Conservation (phyloP, 2,797 vertebrate species). For the Sandelia bainsii region DNA sequence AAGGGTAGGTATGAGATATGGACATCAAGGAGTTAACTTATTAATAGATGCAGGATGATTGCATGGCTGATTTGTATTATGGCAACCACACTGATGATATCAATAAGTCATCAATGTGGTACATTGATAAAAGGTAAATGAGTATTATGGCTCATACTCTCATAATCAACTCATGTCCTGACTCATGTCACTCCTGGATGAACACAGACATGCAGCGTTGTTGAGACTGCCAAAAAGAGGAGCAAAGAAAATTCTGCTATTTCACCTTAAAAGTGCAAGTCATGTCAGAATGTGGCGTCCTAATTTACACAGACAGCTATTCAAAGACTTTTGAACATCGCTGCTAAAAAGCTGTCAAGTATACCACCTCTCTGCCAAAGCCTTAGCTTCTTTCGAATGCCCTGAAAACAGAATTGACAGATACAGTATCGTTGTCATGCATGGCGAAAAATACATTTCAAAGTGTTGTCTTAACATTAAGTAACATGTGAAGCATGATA, state of each 20-base stretch:
- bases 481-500: background rate
- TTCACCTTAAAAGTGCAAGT: slow-evolving; percentile 28
- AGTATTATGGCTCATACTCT: slow-evolving; percentile 24
- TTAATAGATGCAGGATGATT: slow-evolving; percentile 61
- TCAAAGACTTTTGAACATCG: slow-evolving; percentile 18
- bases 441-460: background rate
- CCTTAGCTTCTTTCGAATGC: slow-evolving; percentile 6
- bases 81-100: slow-evolving; percentile 47
- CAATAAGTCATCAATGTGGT: slow-evolving; percentile 53
- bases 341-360: slow-evolving; percentile 13
- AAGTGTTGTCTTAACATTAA: background rate
- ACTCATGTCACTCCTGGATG: slow-evolving; percentile 18
- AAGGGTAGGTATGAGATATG: slow-evolving; percentile 39
- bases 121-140: too few relatives aligned
- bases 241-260: slow-evolving; percentile 13
- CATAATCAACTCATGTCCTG: slow-evolving; percentile 18
- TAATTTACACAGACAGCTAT: slow-evolving; percentile 36
- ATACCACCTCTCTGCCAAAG: background rate
- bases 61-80: slow-evolving; percentile 35
- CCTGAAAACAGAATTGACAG: background rate
- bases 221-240: slow-evolving; percentile 1
- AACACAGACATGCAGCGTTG: slow-evolving; percentile 10
- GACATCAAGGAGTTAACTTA: slow-evolving; percentile 57
- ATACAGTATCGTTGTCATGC: background rate
- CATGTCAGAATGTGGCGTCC: slow-evolving; percentile 22